phyloP scores from a whole-genome alignment of 1,140 invertebrate genomes.

The Drosophila lacertosa region DNA sequence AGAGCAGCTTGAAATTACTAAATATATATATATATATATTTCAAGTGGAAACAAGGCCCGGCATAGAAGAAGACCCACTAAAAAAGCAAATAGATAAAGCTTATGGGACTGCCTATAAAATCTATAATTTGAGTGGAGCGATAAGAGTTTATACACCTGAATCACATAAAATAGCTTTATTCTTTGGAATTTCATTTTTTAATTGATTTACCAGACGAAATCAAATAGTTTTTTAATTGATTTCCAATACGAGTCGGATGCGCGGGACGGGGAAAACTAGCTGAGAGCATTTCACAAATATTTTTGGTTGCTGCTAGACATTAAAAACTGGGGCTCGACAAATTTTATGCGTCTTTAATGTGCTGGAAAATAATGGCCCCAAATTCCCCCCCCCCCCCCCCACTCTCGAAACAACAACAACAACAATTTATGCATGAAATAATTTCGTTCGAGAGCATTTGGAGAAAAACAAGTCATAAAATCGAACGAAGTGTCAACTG shows the following conservation, averaged over 20 bases:
- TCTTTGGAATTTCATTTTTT: conserved; percentile 78
- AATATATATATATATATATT: no score
- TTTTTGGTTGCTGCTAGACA: conserved; percentile 37
- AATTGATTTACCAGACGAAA: conserved; percentile 48
- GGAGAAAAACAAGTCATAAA: conserved; percentile 59
- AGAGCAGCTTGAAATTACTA: conserved; percentile 31
- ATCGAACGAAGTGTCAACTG: conserved; percentile 74
- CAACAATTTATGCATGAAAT: conserved; percentile 67
- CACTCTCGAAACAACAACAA: no score
- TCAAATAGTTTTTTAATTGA: conserved; percentile 78
- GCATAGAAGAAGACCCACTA: conserved; percentile 34
- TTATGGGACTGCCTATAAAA: conserved; percentile 48
- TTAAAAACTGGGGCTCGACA: conserved; percentile 61
- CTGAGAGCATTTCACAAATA: conserved; percentile 48
- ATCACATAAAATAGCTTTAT: conserved; percentile 63
- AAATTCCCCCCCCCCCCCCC: conserved; percentile 30
- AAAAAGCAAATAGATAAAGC: conserved; percentile 45
- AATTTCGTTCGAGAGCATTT: conserved; percentile 49
- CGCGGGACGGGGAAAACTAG: not conserved
- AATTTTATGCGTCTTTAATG: conserved; percentile 76
- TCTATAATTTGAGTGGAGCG: conserved; percentile 54
- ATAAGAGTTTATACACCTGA: conserved; percentile 51
- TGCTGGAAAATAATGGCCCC: conserved; percentile 49
- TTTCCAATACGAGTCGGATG: conserved; percentile 51
- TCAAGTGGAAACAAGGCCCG: conserved; percentile 27